phyloP scores from a whole-genome alignment of 2,888 invertebrate species.

The Eumacrocentrus americanus region DNA sequence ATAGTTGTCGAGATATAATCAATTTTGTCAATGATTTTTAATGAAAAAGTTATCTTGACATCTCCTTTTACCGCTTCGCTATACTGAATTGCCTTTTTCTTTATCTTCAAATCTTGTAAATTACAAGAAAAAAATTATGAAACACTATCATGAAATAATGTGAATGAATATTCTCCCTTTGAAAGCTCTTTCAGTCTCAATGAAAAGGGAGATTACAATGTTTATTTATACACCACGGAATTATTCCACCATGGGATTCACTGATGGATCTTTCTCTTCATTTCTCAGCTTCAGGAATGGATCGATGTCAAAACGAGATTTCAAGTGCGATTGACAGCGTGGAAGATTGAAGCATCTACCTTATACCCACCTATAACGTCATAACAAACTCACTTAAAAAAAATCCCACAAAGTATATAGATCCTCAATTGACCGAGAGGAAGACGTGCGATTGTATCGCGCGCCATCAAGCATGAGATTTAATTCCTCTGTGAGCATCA shows the following conservation, averaged over 20 bases:
- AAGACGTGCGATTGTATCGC: slow-evolving; percentile 26
- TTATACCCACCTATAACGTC: slow-evolving; percentile 9
- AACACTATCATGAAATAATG: background rate
- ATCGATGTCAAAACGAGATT: background rate
- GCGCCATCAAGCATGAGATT: slow-evolving; percentile 36
- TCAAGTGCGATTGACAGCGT: slow-evolving; percentile 23
- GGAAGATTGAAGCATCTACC: slow-evolving; percentile 21
- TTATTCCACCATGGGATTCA: slow-evolving; percentile 6
- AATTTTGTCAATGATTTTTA: too few relatives aligned
- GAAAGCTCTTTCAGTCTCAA: background rate
- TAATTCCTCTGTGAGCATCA: slow-evolving; percentile 21
- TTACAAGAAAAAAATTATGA: background rate
- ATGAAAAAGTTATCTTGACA: too few relatives aligned
- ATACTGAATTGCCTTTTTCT: too few relatives aligned
- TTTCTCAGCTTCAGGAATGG: background rate
- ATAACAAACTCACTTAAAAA: slow-evolving; percentile 16
- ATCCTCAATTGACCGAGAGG: slow-evolving; percentile 34
- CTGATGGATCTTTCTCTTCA: background rate
- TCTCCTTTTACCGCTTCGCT: too few relatives aligned
- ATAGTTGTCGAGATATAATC: too few relatives aligned
- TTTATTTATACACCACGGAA: slow-evolving; percentile 34
- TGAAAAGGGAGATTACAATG: slow-evolving; percentile 31
- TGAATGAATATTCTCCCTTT: background rate
- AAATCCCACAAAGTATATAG: slow-evolving; percentile 4
- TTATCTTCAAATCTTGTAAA: background rate